phyloP scores from a whole-genome alignment of 2,797 vertebrate genomes.

The Tangara arthus region DNA sequence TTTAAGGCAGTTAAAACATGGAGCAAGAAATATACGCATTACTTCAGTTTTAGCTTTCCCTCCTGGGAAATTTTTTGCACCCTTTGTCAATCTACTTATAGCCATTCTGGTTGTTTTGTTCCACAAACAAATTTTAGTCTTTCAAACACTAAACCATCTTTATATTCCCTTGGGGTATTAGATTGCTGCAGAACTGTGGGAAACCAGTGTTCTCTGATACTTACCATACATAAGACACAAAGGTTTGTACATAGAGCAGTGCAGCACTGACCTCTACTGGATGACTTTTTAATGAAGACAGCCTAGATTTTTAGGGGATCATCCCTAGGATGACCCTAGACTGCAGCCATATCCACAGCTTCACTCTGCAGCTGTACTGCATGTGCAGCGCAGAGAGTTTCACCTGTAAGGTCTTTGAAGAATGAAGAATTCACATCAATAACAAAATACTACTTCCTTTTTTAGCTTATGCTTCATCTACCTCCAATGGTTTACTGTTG shows the following conservation, averaged over 20 bases:
- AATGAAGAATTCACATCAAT: neutral
- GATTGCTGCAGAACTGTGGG: too few species aligned
- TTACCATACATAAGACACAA: neutral
- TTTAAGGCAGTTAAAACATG: neutral
- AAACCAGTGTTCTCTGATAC: neutral
- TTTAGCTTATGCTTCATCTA: neutral
- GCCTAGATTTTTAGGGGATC: neutral
- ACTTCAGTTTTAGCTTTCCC: neutral
- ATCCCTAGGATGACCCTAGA: neutral
- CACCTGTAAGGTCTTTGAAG: neutral
- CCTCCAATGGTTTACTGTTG: neutral
- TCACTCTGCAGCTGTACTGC: accelerated
- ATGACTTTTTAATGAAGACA: neutral
- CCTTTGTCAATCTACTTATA: neutral
- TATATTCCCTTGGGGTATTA: neutral
- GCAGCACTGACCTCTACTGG: slow-evolving; percentile 53
- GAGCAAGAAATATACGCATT: neutral
- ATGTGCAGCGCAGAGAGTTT: neutral
- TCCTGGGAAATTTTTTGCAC: neutral
- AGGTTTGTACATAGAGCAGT: neutral
- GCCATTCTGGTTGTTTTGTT: neutral
- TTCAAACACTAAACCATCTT: neutral
- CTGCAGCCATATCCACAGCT: neutral
- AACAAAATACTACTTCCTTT: neutral
- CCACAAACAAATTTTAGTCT: neutral